Conservation (phyloP, 2,113 vertebrate species). For the Tachysurus fulvidraco region DNA sequence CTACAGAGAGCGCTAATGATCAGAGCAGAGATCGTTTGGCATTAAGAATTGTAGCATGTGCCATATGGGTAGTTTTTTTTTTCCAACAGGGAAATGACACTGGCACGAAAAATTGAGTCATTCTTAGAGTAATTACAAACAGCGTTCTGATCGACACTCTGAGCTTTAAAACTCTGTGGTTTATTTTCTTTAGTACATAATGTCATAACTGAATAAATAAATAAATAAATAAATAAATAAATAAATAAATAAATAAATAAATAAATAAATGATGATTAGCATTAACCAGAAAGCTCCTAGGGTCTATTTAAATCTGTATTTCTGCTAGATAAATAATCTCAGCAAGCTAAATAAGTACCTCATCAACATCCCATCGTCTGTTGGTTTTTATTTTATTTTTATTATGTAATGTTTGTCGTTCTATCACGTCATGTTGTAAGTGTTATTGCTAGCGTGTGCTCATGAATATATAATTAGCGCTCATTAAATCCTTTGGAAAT, state of each 20-base stretch:
- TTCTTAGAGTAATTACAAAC: slow-evolving; percentile 5
- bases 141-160: not conserved
- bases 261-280: not conserved
- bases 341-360: too few species aligned
- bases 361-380: too few species aligned
- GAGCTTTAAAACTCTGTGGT: not conserved
- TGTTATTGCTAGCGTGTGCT: not conserved
- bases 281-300: not conserved
- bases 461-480: too few species aligned
- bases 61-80: not conserved
- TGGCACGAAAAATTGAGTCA: not conserved
- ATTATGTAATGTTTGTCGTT: not conserved
- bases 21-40: not conserved
- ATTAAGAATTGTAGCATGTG: not conserved
- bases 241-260: too few species aligned
- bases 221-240: too few species aligned
- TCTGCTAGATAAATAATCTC: not conserved
- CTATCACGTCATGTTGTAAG: not conserved
- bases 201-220: not conserved
- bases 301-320: not conserved
- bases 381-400: not conserved
- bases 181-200: not conserved
- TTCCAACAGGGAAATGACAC: not conserved
- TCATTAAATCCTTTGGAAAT: not conserved
- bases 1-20: slow-evolving; percentile 1